Conservation (phyloP, 2,797 vertebrate genomes). For the Phyllotis vaccarum region DNA sequence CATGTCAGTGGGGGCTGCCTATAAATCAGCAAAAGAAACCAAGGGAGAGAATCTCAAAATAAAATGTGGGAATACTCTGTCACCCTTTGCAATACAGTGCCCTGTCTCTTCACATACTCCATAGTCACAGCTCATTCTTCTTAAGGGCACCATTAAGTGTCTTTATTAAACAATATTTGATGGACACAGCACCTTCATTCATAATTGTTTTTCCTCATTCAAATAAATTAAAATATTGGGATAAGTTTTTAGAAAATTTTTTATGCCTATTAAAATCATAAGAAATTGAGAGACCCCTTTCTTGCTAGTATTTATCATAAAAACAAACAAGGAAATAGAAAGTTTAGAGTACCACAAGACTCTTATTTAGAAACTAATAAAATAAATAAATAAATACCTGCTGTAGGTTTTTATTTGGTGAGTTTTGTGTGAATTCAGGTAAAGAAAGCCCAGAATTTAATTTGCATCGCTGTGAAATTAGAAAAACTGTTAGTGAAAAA, state of each 20-base stretch:
- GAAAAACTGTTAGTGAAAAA: constrained; percentile 25
- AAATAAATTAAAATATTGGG: constrained; percentile 27
- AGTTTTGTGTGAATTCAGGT: neutral
- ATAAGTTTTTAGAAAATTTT: constrained; percentile 49
- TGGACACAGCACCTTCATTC: neutral
- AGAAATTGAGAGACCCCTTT: constrained; percentile 5
- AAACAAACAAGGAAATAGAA: neutral
- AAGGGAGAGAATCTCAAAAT: neutral
- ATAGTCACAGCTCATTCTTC: constrained; percentile 2
- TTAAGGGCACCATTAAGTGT: neutral
- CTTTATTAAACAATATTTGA: constrained; percentile 17
- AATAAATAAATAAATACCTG: neutral
- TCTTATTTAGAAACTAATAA: neutral
- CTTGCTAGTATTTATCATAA: neutral
- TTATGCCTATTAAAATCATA: constrained; percentile 43
- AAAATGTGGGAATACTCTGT: neutral
- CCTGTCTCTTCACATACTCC: constrained; percentile 11
- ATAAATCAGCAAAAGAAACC: neutral
- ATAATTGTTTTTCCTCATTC: constrained; percentile 44
- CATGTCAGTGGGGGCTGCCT: neutral
- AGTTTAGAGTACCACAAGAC: neutral
- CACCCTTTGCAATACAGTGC: neutral
- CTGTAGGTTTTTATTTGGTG: neutral
- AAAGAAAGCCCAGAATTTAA: constrained; percentile 8
- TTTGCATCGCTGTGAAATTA: neutral